These are phyloP conservation scores for Tretioscincus oriximinensis DNA, from an alignment of 2,113 vertebrate genomes.

Conservation along the genomic window DNA sequence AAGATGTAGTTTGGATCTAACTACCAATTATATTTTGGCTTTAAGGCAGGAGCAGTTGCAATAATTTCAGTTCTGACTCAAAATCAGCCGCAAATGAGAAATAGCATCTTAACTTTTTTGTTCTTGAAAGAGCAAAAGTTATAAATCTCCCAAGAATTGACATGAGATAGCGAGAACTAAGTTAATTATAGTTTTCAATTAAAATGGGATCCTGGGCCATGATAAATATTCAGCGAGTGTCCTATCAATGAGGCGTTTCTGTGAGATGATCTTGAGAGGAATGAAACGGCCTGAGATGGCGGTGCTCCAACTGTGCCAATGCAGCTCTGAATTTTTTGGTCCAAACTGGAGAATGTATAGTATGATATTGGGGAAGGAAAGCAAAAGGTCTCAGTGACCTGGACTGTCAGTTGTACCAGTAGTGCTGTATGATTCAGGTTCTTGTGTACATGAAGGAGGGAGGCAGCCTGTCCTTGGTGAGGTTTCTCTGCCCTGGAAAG, in stretches of 20 bases:
- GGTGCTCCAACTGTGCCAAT: neutral
- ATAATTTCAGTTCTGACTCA: constrained; percentile 5
- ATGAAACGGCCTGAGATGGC: neutral
- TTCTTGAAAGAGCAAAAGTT: neutral
- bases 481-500: too few species aligned
- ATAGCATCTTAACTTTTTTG: neutral
- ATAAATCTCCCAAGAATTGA: constrained; percentile 3
- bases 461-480: too few species aligned
- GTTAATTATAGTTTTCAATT: constrained; percentile 28
- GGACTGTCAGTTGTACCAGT: neutral
- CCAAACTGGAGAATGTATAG: neutral
- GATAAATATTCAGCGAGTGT: constrained; percentile 10
- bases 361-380: neutral
- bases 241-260: constrained; percentile 15
- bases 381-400: neutral
- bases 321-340: neutral
- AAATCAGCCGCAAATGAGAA: neutral
- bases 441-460: too few species aligned
- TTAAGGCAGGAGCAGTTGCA: neutral
- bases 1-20: neutral
- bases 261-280: neutral
- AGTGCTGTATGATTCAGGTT: too few species aligned
- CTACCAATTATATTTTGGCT: constrained; percentile 6
- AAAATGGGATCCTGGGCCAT: constrained; percentile 5
- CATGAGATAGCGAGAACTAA: neutral